These are phyloP conservation scores for Tribolium madens DNA, from an alignment of 1,140 invertebrate species.

Conservation along the genomic window DNA sequence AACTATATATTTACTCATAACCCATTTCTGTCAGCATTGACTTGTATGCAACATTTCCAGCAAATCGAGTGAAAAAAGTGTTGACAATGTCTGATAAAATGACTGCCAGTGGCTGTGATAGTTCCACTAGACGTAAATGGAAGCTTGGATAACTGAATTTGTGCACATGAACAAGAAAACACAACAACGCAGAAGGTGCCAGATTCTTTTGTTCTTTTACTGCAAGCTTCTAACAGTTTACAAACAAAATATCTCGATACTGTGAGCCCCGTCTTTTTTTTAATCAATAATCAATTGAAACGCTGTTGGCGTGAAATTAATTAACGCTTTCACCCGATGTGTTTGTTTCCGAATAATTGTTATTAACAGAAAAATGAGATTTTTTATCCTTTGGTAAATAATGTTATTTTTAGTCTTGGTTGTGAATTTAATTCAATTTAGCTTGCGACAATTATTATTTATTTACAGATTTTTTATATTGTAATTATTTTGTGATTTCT, in stretches of 20 bases:
- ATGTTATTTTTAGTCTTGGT: not conserved
- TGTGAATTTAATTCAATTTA: not conserved
- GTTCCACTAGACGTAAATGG: conserved; percentile 6
- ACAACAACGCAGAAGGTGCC: conserved; percentile 5
- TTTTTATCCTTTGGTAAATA: not conserved
- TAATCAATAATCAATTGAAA: conserved; percentile 1
- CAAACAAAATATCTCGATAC: not conserved
- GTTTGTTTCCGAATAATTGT: not conserved
- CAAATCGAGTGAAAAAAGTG: not conserved
- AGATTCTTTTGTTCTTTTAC: conserved; percentile 7
- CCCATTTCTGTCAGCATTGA: too few relatives aligned
- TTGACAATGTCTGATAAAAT: not conserved
- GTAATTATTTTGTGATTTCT: too few relatives aligned
- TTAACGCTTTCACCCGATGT: not conserved
- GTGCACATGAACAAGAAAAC: not conserved
- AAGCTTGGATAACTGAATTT: conserved; percentile 5
- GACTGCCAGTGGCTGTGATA: conserved; percentile 6
- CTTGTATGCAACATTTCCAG: not conserved
- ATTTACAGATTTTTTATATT: too few relatives aligned
- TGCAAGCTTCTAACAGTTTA: not conserved
- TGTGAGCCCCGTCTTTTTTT: not conserved
- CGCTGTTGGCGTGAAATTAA: conserved; percentile 9
- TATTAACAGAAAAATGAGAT: not conserved
- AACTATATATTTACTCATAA: too few relatives aligned
- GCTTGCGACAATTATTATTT: too few relatives aligned